Base-by-base conservation (phyloP, 2,888 invertebrate genomes). In the Lasiommata megera region DNA sequence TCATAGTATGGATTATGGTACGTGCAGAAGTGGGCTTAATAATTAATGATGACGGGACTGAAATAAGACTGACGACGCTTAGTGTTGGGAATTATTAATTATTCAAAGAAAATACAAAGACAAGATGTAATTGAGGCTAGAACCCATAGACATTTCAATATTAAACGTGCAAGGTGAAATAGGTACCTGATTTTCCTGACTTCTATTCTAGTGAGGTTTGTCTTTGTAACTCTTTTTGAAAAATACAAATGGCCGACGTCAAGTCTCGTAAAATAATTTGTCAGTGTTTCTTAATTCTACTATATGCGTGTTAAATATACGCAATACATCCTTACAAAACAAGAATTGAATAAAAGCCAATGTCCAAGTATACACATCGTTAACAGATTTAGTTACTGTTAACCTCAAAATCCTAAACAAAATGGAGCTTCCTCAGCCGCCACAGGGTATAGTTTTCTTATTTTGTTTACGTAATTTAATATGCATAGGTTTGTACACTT, bases 361-460 rank as follows among this genome's bases (percentile, higher is more conserved):
- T 60, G 57, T 53, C 44, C 36, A 54, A 34, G 31, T 31, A 16
- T 40, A 60, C 9, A 37, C 34, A 16, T 38, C 18, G 43, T 43
- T 46, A 41, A 44, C 18, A 38, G 34, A 58, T n/a, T 9, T 31
- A 52, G 29, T 56, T 53, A 61, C 48, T 55, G 64, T 61, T 88
- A 88, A 88, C 88, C 87, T 84, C 80, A 79, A 74, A 77, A 73
- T 64, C 64, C 60, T 64, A 70, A 58, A 61, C 60, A 82, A 84
- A 85, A 89, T 89, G 89, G 89, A 89, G 78, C 87, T 88, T 68
- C 89, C 89, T 41, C 93, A 92, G 74, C 92, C 93, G 56, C 93
- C 93, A 63, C 93, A 92, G 92, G 94, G 94, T 93, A 86, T 38
- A 17, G 28, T 43, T 48, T 40, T 38, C 14, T 46, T 18, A 3